Percentiles rank a stretch among this genome's conserved stretches.
Conservation (phyloP, 1,140 invertebrate species). For the Parapsyche elsis region DNA sequence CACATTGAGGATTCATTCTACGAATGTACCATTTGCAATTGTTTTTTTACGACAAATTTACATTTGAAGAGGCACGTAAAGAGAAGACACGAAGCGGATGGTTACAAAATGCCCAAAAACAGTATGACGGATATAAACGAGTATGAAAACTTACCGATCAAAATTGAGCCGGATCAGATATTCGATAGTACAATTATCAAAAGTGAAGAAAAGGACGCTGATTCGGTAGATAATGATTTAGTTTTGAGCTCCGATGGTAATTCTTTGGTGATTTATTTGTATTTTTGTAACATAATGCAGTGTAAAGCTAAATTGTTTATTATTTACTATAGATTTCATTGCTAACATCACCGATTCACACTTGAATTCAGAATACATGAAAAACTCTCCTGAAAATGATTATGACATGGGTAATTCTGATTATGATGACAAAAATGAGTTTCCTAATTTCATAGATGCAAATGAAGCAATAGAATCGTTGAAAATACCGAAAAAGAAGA, state of each 20-base stretch:
- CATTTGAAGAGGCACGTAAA: slow-evolving; percentile 49
- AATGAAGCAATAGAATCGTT: slow-evolving; percentile 29
- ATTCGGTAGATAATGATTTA: slow-evolving; percentile 42
- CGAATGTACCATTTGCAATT: slow-evolving; percentile 46
- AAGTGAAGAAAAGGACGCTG: slow-evolving; percentile 29
- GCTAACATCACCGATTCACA: slow-evolving; percentile 33
- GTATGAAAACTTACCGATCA: slow-evolving; percentile 30
- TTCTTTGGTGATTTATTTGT: not conserved
- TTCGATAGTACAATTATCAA: slow-evolving; percentile 32
- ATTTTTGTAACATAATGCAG: not conserved
- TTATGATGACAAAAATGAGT: slow-evolving; percentile 29
- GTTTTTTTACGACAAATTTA: slow-evolving; percentile 50
- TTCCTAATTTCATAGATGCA: slow-evolving; percentile 25
- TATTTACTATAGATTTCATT: slow-evolving; percentile 38
- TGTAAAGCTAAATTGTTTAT: slow-evolving; percentile 31
- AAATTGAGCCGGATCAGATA: slow-evolving; percentile 34
- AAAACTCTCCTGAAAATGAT: slow-evolving; percentile 2
- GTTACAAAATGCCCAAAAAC: not conserved
- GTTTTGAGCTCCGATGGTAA: slow-evolving; percentile 41
- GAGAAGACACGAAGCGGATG: slow-evolving; percentile 22
- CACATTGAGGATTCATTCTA: slow-evolving; percentile 48
- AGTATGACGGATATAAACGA: not conserved
- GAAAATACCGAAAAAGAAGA: slow-evolving; percentile 38
- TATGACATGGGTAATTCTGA: slow-evolving; percentile 40
- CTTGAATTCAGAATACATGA: slow-evolving; percentile 37